Conservation (phyloP, 2,113 vertebrate species). For the Nyctereutes procyonoides region DNA sequence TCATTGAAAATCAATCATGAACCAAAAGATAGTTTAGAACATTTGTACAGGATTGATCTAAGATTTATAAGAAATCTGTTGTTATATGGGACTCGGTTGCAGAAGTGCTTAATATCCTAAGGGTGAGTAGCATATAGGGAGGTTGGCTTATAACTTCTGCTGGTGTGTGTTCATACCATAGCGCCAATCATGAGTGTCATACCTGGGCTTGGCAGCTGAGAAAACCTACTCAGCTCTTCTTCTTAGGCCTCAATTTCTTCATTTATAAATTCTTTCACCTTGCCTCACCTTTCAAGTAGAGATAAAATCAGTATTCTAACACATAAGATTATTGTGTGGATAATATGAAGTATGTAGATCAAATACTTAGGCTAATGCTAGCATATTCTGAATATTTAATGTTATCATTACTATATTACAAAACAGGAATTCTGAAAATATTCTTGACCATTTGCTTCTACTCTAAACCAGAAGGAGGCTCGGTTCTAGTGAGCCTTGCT, state of each 20-base stretch:
- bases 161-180: background rate
- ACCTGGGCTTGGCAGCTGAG: background rate
- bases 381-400: background rate
- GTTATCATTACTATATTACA: background rate
- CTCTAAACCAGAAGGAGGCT: background rate
- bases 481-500: background rate
- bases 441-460: background rate
- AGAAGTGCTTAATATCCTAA: background rate
- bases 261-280: background rate
- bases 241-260: background rate
- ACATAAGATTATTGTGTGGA: background rate
- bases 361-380: background rate
- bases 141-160: background rate
- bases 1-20: background rate
- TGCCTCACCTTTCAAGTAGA: background rate
- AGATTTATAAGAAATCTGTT: background rate
- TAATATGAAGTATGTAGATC: background rate
- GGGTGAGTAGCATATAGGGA: rapidly evolving
- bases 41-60: background rate
- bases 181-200: rapidly evolving
- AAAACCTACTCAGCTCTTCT: background rate
- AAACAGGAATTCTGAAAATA: background rate
- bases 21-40: background rate
- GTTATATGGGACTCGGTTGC: background rate
- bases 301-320: background rate